Percentiles rank a stretch among this genome's conserved stretches.
These are phyloP conservation scores for Watsonalla cultraria DNA, from an alignment of 2,888 invertebrate genomes.

Conservation along the genomic window DNA sequence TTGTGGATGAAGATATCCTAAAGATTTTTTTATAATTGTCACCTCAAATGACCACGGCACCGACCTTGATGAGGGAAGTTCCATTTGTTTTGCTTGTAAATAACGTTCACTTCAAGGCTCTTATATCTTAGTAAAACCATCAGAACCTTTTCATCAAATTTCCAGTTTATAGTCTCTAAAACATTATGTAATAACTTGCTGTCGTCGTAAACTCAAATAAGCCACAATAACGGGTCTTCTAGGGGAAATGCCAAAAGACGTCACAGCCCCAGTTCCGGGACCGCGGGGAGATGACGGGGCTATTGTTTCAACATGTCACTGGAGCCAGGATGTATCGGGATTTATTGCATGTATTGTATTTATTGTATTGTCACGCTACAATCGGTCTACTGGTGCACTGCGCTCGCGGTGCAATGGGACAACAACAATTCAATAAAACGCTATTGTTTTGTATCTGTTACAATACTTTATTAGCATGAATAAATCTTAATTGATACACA, in stretches of 20 bases:
- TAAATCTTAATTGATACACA: no score
- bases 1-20: no score
- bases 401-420: no score
- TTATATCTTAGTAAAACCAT: background rate
- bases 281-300: background rate
- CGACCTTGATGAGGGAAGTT: no score
- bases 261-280: constrained; percentile 1
- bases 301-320: background rate
- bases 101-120: background rate
- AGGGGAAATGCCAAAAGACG: constrained; percentile 1
- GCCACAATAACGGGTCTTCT: background rate
- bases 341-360: background rate
- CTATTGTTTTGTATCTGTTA: no score
- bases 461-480: no score
- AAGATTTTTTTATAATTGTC: no score
- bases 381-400: no score
- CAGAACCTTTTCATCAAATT: background rate
- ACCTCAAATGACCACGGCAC: no score
- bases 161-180: background rate
- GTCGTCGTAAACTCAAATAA: background rate
- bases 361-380: background rate
- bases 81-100: no score
- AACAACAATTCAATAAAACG: no score
- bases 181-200: background rate
- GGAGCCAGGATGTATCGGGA: background rate